Evolutionary conservation across 1,140 invertebrate genomes (phyloP), one percentile per base, ranked within the genome.

Genomic region (Trachelipus rathkii): DNA sequence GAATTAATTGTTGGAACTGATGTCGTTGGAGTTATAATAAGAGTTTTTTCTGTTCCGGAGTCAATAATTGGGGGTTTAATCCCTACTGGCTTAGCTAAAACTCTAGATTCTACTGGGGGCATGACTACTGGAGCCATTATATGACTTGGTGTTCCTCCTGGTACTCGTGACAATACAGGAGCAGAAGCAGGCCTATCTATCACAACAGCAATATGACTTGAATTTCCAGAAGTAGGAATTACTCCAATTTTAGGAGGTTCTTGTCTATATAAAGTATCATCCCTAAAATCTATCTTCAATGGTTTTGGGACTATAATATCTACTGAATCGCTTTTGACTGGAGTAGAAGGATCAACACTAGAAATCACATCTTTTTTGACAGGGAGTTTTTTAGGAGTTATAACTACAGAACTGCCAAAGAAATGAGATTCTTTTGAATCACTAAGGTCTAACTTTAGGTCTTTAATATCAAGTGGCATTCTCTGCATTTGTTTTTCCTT

Each of bases 61-160:
- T 77, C 78, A 72, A 73, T 72, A 66, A 53, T 23, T 44, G 71
- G 67, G n/a, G 76, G 76, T 19, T 67, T 44, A n/a, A 81, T 66
- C n/a, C n/a, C n/a, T n/a, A n/a, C n/a, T n/a, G 79, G 73, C 74
- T 81, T 81, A n/a, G 79, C 77, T 15, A 81, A 66, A 68, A 76
- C 79, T 46, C 77, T 78, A 9, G 77, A 81, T 44, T 81, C 77
- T 23, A 78, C 77, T 24, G 77, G 71, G 10, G 79, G 77, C 53
- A 81, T 78, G 0, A 78, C 74, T 53, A 75, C 77, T 66, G 76
- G 79, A 74, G 79, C 73, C 50, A 81, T 77, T 44, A 81, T 44
- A 50, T 81, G 79, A 10, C 76, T 74, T n/a, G n/a, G n/a, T 23
- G 74, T 60, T 44, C 71, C 44, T 13, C 70, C 79, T 24, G 73